Evolutionary conservation across 1,140 invertebrate genomes (phyloP).

Genomic region (Rhyacophila brunnea): DNA sequence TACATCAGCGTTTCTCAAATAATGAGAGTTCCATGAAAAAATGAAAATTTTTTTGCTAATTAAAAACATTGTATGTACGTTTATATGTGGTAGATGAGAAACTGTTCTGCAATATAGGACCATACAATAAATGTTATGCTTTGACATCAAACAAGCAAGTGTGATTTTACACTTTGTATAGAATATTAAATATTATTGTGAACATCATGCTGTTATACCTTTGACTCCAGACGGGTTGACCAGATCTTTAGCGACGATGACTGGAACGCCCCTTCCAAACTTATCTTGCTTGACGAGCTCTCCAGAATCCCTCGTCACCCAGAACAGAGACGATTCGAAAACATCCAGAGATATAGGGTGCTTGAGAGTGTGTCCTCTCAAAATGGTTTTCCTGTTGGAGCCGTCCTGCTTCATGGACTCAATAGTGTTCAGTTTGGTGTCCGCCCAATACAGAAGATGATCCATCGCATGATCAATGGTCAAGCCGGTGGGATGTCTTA

Average conservation of each 20-base stretch:
- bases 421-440: slow-evolving; percentile 90
- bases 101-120: no score
- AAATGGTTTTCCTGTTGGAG: slow-evolving; percentile 68
- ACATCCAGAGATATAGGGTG: slow-evolving; percentile 88
- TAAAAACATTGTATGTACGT: no score
- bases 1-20: no score
- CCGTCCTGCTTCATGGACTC: slow-evolving; percentile 88
- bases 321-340: slow-evolving; percentile 89
- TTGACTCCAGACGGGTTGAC: slow-evolving; percentile 83
- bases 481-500: slow-evolving; percentile 84
- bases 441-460: slow-evolving; percentile 92
- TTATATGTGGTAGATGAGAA: no score
- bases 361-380: slow-evolving; percentile 69
- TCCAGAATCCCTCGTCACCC: slow-evolving; percentile 80
- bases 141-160: no score
- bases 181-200: not conserved
- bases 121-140: no score
- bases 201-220: slow-evolving; percentile 45
- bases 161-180: no score
- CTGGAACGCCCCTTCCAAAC: slow-evolving; percentile 91
- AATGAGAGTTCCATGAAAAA: no score
- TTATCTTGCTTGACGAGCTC: slow-evolving; percentile 89
- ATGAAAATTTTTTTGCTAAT: no score
- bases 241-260: slow-evolving; percentile 74
- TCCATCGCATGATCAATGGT: slow-evolving; percentile 88